Evolutionary conservation across 2,797 vertebrate species (phyloP).

Genomic region (Arnoldichthys spilopterus): DNA sequence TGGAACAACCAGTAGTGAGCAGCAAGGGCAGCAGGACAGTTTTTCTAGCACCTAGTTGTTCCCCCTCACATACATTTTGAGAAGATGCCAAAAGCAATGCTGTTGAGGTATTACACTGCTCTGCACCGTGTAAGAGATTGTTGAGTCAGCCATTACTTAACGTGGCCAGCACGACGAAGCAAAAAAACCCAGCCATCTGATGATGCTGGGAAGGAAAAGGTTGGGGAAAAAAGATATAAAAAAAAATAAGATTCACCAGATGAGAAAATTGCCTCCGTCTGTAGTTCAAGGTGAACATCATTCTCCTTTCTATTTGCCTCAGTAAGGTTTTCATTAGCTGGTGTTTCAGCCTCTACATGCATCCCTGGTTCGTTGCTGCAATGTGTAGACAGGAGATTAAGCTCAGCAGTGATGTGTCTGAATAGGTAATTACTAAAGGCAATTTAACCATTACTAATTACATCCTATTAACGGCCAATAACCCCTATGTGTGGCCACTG

Average conservation of each 20-base stretch:
- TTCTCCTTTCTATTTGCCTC: slow-evolving; percentile 53
- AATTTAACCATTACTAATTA: slow-evolving; percentile 73
- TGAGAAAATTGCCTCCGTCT: slow-evolving; percentile 33
- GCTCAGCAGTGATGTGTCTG: slow-evolving; percentile 56
- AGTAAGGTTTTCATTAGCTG: slow-evolving; percentile 58
- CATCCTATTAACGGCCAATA: slow-evolving; percentile 67
- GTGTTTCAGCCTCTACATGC: slow-evolving; percentile 38
- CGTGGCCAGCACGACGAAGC: slow-evolving; percentile 15
- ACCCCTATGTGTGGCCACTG: slow-evolving; percentile 54
- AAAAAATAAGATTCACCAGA: slow-evolving; percentile 22
- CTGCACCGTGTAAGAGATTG: slow-evolving; percentile 36
- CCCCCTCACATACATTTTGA: slow-evolving; percentile 1
- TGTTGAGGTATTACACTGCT: slow-evolving; percentile 52
- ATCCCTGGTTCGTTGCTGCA: neutral
- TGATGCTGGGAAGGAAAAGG: slow-evolving; percentile 8
- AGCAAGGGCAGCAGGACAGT: slow-evolving; percentile 25
- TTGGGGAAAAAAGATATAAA: neutral
- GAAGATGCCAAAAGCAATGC: slow-evolving; percentile 59
- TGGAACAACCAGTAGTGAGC: slow-evolving; percentile 2
- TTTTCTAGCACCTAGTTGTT: slow-evolving; percentile 52
- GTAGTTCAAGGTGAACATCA: slow-evolving; percentile 67
- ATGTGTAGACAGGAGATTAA: slow-evolving; percentile 51
- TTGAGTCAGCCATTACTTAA: slow-evolving; percentile 54
- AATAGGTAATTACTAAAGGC: slow-evolving; percentile 72
- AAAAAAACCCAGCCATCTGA: slow-evolving; percentile 11